Conservation (phyloP, 2,797 vertebrate species). For the Cynopterus sphinx region DNA sequence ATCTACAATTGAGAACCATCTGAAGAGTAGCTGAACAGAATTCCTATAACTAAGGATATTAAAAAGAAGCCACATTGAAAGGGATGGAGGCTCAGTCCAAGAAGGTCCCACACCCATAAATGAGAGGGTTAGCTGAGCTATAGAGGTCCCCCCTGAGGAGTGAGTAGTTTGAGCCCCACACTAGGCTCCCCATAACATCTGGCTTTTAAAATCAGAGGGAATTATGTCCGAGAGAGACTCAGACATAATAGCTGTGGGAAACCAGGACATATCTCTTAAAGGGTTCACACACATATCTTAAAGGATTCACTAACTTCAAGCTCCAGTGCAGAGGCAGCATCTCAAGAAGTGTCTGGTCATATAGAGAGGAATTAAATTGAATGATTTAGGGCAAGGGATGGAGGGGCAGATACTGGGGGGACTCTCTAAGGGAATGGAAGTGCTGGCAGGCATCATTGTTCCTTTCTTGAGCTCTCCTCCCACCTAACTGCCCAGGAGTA, state of each 20-base stretch:
- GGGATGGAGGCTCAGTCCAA: not conserved
- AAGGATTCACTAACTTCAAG: not conserved
- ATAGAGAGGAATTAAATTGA: not conserved
- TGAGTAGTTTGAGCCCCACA: not conserved
- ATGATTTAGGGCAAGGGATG: not conserved
- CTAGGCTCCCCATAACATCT: not conserved
- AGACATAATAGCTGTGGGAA: not conserved
- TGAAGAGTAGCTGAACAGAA: too few species aligned
- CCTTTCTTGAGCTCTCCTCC: not conserved
- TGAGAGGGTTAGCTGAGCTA: not conserved
- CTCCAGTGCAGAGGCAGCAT: not conserved
- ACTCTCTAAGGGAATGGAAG: not conserved
- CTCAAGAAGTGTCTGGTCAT: not conserved
- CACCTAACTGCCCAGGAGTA: not conserved
- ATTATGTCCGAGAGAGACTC: not conserved
- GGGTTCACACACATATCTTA: not conserved
- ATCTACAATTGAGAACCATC: not conserved
- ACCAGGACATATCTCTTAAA: not conserved
- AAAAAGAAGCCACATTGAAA: not conserved
- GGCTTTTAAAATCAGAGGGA: not conserved
- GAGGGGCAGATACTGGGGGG: not conserved
- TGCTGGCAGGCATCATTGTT: not conserved
- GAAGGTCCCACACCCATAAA: not conserved
- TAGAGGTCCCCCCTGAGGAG: not conserved
- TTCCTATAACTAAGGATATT: too few species aligned